Conservation (phyloP, 2,888 invertebrate genomes). For the Andricus quercusramuli region DNA sequence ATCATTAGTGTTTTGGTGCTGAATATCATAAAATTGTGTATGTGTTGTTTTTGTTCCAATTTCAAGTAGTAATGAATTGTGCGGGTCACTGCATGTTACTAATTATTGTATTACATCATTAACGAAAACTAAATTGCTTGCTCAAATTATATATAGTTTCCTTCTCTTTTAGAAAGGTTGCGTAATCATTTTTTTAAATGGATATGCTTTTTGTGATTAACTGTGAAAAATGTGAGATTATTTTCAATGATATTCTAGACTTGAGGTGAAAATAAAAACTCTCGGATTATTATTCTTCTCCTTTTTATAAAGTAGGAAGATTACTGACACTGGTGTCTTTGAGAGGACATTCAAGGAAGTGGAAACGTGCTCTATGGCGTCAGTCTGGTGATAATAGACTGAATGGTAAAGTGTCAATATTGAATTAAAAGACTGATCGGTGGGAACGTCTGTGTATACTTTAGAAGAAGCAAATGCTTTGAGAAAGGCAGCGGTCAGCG, state of each 20-base stretch:
- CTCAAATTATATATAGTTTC: neutral
- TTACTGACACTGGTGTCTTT: conserved; percentile 46
- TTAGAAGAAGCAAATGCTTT: conserved; percentile 19
- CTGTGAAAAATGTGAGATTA: too few species aligned
- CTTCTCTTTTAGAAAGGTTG: neutral
- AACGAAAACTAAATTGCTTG: too few species aligned
- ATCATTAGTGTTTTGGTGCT: neutral
- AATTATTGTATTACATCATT: neutral
- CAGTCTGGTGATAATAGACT: conserved; percentile 61
- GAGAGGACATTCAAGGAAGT: conserved; percentile 43
- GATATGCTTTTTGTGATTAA: neutral
- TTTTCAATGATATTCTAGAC: too few species aligned
- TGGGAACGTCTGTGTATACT: conserved; percentile 43
- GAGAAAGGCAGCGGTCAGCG: conserved; percentile 20
- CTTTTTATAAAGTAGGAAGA: too few species aligned
- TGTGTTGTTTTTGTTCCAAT: neutral
- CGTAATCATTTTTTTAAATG: neutral
- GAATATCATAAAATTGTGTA: neutral
- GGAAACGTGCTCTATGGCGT: conserved; percentile 54
- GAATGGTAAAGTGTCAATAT: conserved; percentile 65
- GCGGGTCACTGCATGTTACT: neutral
- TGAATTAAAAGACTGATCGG: conserved; percentile 56
- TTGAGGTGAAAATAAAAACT: neutral
- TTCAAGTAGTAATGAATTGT: neutral
- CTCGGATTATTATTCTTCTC: neutral